These are phyloP conservation scores for Anthoptus insignis DNA, from an alignment of 2,888 invertebrate species.

Conservation along the genomic window DNA sequence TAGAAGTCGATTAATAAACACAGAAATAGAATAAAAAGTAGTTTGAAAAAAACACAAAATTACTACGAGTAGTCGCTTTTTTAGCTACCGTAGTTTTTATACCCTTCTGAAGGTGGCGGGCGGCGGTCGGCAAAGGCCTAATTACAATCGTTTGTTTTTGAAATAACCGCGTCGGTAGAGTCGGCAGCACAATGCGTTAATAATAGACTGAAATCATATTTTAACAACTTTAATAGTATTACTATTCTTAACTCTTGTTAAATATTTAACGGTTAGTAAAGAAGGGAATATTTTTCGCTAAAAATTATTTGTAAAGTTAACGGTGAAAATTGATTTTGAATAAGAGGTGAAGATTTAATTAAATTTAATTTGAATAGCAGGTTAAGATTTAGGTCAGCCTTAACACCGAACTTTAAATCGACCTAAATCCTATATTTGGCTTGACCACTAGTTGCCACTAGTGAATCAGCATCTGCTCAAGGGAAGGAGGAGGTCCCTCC, in stretches of 20 bases:
- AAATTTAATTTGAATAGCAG: no score
- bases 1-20: conserved; percentile 48
- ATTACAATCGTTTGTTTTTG: conserved; percentile 83
- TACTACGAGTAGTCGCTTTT: conserved; percentile 56
- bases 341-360: no score
- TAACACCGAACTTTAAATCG: no score
- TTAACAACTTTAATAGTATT: not conserved
- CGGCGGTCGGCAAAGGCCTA: conserved; percentile 68
- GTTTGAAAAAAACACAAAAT: conserved; percentile 65
- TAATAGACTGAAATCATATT: conserved; percentile 1
- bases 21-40: conserved; percentile 42
- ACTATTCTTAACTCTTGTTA: not conserved
- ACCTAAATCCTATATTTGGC: no score
- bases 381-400: no score
- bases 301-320: no score
- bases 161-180: conserved; percentile 73
- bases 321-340: no score
- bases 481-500: no score
- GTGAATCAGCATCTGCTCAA: no score
- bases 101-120: conserved; percentile 55
- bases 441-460: no score
- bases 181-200: conserved; percentile 53
- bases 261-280: no score
- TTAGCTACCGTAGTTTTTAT: conserved; percentile 75
- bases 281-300: no score